phyloP scores from a whole-genome alignment of 2,888 invertebrate species.

The Myathropa florea region DNA sequence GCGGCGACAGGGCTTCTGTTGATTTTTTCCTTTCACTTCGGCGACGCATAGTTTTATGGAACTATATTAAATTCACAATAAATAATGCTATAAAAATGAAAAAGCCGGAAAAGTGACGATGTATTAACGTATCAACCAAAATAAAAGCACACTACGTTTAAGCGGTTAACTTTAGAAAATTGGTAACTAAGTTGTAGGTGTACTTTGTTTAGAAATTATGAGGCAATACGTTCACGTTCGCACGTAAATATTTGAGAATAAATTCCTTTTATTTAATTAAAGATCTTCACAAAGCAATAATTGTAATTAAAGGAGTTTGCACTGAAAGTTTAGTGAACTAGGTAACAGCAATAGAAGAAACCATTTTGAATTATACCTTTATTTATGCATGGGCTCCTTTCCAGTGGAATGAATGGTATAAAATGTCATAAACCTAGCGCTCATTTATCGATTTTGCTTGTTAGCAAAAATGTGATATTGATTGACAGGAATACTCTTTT shows the following conservation, averaged over 20 bases:
- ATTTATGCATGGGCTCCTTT: conserved; percentile 8
- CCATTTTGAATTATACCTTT: conserved; percentile 49
- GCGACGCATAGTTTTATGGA: conserved; percentile 84
- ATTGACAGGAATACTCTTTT: too few relatives aligned
- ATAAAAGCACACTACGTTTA: conserved; percentile 26
- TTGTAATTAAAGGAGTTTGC: conserved; percentile 20
- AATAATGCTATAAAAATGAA: background rate
- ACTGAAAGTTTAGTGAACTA: conserved; percentile 19
- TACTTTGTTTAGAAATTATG: background rate
- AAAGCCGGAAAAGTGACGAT: conserved; percentile 13
- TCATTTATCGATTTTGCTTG: background rate
- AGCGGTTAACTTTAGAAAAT: conserved; percentile 4
- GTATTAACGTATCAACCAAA: background rate
- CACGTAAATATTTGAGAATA: background rate
- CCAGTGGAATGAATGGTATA: background rate
- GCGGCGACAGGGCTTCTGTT: conserved; percentile 83
- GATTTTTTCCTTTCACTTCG: conserved; percentile 87
- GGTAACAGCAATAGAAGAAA: conserved; percentile 16
- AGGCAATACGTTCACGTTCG: background rate
- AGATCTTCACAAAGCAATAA: conserved; percentile 5
- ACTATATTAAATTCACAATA: background rate
- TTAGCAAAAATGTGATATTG: background rate
- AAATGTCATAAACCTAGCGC: background rate
- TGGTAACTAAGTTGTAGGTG: background rate
- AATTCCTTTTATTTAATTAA: background rate